These are phyloP conservation scores for Himalopsyche anomala DNA, from an alignment of 2,888 invertebrate species.

Conservation along the genomic window DNA sequence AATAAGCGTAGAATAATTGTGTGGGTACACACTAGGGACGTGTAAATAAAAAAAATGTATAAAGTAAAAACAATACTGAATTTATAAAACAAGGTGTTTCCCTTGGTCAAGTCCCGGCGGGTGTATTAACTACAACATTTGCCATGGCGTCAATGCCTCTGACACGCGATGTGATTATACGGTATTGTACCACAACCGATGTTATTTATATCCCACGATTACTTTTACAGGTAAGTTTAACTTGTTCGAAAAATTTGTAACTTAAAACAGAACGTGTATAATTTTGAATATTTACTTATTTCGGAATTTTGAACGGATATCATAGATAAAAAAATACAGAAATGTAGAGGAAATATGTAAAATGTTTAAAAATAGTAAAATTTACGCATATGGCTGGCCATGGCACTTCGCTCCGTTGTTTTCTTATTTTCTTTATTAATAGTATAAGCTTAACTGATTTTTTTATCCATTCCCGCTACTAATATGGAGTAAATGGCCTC, in stretches of 20 bases:
- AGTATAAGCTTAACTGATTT: too few species aligned
- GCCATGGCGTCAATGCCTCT: conserved; percentile 12
- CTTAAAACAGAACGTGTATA: too few species aligned
- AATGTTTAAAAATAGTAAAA: too few species aligned
- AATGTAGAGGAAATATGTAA: too few species aligned
- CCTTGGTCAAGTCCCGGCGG: conserved; percentile 13
- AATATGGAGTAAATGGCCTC: too few species aligned
- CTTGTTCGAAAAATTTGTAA: neutral
- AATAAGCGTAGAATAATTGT: conserved; percentile 1
- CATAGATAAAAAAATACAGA: too few species aligned
- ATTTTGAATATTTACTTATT: too few species aligned
- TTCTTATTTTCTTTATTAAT: too few species aligned
- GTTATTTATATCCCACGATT: conserved; percentile 28
- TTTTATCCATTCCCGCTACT: too few species aligned
- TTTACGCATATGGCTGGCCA: too few species aligned
- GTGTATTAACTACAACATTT: conserved; percentile 38
- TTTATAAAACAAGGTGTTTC: conserved; percentile 42
- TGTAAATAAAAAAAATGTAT: neutral
- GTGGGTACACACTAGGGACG: neutral
- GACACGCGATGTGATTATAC: conserved; percentile 43
- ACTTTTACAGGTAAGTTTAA: conserved; percentile 22
- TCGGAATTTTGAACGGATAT: too few species aligned
- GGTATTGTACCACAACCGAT: neutral
- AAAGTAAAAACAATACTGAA: neutral
- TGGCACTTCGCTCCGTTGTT: too few species aligned